Base-by-base conservation (phyloP, 2,888 invertebrate genomes). In the Andrena bicolor region DNA sequence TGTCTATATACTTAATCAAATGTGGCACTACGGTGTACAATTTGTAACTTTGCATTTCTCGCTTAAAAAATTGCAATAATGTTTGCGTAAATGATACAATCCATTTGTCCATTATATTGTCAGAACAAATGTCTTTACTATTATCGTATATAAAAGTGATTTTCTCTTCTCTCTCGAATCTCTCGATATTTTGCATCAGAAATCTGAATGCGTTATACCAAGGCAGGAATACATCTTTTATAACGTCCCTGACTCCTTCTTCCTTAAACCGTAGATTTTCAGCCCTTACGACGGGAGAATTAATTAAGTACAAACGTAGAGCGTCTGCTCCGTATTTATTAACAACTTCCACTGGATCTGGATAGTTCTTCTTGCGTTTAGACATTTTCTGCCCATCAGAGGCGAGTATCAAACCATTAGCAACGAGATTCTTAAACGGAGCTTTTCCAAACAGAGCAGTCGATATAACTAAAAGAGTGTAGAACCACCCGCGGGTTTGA, bases 341-440 rank as follows among this genome's bases (percentile, higher is more conserved):
- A 0, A 98, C 97, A 20, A 99, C 96, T 90, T 97, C 97, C 94
- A 98, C 95, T 0, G 99, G 99, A 95, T 99, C 99, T 0, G 99
- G 99, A 94, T 99, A 99, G 93, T 99, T 99, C 94, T 99, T 98
- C 94, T 99, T 99, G 35, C 99, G 96, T 94, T 99, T 99, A 0
- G 99, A 99, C 99, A 99, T 99, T 94, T 99, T 99, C 93, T 99
- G 98, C 0, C 99, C 99, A 95, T 99, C 99, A 49, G 97, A 94
- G n/a, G 99, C 99, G 80, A 99, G 95, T 0, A 99, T 97, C 76
- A 99, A 95, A 1, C 99, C 99, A 94, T 99, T 99, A 23, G 97
- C 98, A 86, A 99, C 98, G 58, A 99, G 95, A 94, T 99, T 99
- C 94, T 99, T 99, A 94, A 99, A 99, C 0, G 99, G 99, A 0